Evolutionary conservation across 2,113 vertebrate genomes (phyloP), one percentile per base, ranked within the genome.

Genomic region (Sminthopsis crassicaudata): DNA sequence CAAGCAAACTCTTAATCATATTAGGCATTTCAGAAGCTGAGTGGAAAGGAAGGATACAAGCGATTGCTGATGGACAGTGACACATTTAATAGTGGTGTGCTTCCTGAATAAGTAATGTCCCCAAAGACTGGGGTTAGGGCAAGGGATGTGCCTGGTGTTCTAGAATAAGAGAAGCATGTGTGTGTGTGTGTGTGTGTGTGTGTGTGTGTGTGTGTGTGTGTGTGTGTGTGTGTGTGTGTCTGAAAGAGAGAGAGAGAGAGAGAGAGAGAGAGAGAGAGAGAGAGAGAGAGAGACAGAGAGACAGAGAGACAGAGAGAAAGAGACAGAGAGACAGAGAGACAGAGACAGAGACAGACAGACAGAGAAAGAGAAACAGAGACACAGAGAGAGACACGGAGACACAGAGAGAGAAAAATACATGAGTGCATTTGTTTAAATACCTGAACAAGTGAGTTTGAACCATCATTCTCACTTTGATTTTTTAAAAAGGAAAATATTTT

Each of bases 1-100:
- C 60, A 46, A 46, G 50, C 55, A 51, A 30, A 55, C 53, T 89
- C 93, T 60, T 96, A n/a, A 97, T 94, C 24, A 0, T 19, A 90
- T 97, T 52, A n/a, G 26, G 27, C 27, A 90, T 84, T 90, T 96
- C 57, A 88, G 48, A 94, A 95, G 0, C 10, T 11, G 76, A 3
- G 10, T 55, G 42, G 89, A 92, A 60, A 50, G 0, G 42, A 91
- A 54, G 91, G 8, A 14, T 22, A 52, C 19, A 7, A 48, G 22
- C 8, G 0, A 14, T 53, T 8, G 24, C 3, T 50, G 89, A 60
- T 53, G 54, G 91, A 94, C 91, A 95, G 76, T 53, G n/a, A 89
- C 95, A 90, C 48, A 24, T 5, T 53, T 55, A 6, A 26, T 1
- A 91, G 30, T 2, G 8, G 92, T 2, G 50, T 27, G 50, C 30